Base-by-base conservation (phyloP, 1,140 invertebrate genomes). In the Pinna nobilis region DNA sequence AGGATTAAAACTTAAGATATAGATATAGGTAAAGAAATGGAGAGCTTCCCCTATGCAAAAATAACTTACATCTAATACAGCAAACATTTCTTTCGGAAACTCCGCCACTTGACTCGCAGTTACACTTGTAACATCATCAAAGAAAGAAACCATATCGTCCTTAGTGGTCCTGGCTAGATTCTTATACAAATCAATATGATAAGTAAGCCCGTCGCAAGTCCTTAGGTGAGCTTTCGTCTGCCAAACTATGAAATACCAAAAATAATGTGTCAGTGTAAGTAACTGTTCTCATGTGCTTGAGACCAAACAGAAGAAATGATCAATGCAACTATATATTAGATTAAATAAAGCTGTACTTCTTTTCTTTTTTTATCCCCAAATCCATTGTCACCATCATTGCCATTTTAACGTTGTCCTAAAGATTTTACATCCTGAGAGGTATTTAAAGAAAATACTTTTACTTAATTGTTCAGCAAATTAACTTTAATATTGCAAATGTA, bases 201-300 rank as follows among this genome's bases (percentile, higher is more conserved):
- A 35, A 6, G 47, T 37, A 9, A 72, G 23, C 2, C 70, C 70
- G 30, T 49, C 53, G 50, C 70, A 72, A 0, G 70, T 72, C 11
- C 50, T 23, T 49, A 59, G 35, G 33, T 57, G 39, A 20, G 70
- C 70, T 28, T 57, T 65, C 25, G 39, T 33, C 25, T 30, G 2
- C 15, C 39, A 68, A 13, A 57, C 65, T n/a, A 33, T 33, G 20
- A 7, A n/a, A 59, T 13, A 44, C 39, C 9, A 44, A 44, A n/a
- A 44, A 44, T 11, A n/a, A 11, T 11, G n/a, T n/a, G 39, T 44
- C 39, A 44, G 39, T 44, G n/a, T 44, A n/a, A 9, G 39, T n/a
- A 44, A 44, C 39, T 44, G 9, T 11, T 9, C n/a, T 11, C n/a
- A 44, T 44, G n/a, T n/a, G n/a, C 9, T 11, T 44, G n/a, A 44